Evolutionary conservation across 2,888 invertebrate species (phyloP).

Genomic region (Cataglyphis albicans): DNA sequence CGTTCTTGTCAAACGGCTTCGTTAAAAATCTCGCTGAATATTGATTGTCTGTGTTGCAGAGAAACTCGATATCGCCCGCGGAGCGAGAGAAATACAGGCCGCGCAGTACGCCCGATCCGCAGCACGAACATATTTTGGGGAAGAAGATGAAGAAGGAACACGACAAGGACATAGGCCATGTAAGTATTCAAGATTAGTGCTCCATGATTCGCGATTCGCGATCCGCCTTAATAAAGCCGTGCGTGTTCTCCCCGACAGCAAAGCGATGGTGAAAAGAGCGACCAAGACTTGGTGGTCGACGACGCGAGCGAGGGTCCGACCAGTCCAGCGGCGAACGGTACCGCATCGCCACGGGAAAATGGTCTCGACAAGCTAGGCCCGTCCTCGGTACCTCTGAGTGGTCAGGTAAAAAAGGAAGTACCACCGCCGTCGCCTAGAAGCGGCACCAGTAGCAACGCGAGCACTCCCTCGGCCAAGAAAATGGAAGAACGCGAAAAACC

Average conservation of each 20-base stretch:
- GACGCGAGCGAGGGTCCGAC: conserved; percentile 96
- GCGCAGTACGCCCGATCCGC: conserved; percentile 91
- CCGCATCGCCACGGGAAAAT: conserved; percentile 95
- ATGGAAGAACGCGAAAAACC: conserved; percentile 94
- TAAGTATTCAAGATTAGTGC: conserved; percentile 86
- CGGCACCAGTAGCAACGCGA: conserved; percentile 96
- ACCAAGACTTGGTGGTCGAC: conserved; percentile 97
- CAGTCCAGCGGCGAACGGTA: conserved; percentile 93
- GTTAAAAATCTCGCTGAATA: conserved; percentile 16
- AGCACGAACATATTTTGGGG: conserved; percentile 89
- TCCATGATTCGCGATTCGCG: neutral
- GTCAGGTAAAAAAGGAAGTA: conserved; percentile 89
- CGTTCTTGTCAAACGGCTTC: conserved; percentile 4
- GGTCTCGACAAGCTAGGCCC: conserved; percentile 92
- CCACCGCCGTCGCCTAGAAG: conserved; percentile 87
- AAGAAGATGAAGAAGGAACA: conserved; percentile 90
- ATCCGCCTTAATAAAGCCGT: conserved; percentile 63
- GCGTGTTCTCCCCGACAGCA: conserved; percentile 87
- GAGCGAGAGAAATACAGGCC: conserved; percentile 92
- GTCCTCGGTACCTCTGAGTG: conserved; percentile 81
- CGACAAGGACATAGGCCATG: conserved; percentile 93
- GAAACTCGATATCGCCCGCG: conserved; percentile 94
- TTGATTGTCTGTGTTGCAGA: conserved; percentile 87
- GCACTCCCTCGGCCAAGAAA: conserved; percentile 95
- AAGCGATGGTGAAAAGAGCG: conserved; percentile 94